phyloP scores from a whole-genome alignment of 2,888 invertebrate genomes.

The Flexamia atlantica region DNA sequence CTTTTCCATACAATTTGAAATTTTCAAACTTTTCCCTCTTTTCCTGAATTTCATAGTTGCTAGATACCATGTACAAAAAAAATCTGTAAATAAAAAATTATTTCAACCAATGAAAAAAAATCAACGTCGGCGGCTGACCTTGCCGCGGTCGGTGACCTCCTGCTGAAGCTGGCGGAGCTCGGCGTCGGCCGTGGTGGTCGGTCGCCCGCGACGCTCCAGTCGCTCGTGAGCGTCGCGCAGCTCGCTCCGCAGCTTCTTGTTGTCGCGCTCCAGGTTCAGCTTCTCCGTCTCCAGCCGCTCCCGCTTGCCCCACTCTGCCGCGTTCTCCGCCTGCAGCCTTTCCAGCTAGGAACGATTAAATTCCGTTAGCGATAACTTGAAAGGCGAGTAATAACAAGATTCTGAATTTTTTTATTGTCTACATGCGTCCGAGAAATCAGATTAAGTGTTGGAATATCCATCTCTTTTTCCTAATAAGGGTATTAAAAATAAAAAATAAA shows the following conservation, averaged over 20 bases:
- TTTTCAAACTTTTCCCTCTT: too few relatives aligned
- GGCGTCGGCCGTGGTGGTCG: conserved; percentile 82
- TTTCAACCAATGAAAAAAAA: background rate
- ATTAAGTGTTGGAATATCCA: too few relatives aligned
- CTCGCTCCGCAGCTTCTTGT: conserved; percentile 87
- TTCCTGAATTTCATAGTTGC: too few relatives aligned
- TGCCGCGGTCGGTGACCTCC: conserved; percentile 82
- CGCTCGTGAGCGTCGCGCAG: conserved; percentile 85
- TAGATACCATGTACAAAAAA: too few relatives aligned
- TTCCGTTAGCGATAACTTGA: too few relatives aligned
- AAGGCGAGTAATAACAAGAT: too few relatives aligned
- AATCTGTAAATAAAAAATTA: conserved; percentile 24
- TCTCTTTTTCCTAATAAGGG: too few relatives aligned
- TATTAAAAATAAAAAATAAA: too few relatives aligned
- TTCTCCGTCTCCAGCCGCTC: conserved; percentile 95
- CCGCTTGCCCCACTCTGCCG: conserved; percentile 94
- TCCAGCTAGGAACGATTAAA: conserved; percentile 80
- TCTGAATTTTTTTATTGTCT: too few relatives aligned
- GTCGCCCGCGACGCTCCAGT: conserved; percentile 79
- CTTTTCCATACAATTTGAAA: too few relatives aligned
- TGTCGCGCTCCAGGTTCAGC: conserved; percentile 90
- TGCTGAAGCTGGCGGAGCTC: conserved; percentile 82
- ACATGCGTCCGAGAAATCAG: too few relatives aligned
- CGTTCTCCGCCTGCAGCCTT: conserved; percentile 93
- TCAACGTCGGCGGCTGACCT: conserved; percentile 74